Conservation (phyloP, 2,888 invertebrate species). For the Pandemis cinnamomeana region DNA sequence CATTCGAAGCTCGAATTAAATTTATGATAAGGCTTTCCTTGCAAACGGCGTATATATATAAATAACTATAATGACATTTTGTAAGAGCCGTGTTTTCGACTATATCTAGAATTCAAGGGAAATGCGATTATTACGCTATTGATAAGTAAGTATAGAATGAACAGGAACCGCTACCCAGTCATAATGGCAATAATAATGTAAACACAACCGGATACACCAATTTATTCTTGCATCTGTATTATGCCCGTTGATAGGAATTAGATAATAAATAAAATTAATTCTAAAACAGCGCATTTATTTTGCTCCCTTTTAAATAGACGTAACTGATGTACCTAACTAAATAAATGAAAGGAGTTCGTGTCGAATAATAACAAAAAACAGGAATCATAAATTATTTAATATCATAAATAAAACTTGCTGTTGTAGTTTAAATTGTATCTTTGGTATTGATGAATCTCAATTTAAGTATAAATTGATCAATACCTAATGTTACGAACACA, state of each 20-base stretch:
- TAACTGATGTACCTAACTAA: conserved; percentile 29
- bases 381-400: no score
- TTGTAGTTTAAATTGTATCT: conserved; percentile 14
- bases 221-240: conserved; percentile 82
- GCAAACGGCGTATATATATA: conserved; percentile 51
- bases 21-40: conserved; percentile 77
- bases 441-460: conserved; percentile 35
- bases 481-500: conserved; percentile 15
- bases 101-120: conserved; percentile 28
- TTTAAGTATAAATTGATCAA: conserved; percentile 26
- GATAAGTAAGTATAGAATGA: conserved; percentile 32
- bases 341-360: conserved; percentile 25
- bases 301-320: conserved; percentile 41
- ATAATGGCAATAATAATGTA: conserved; percentile 64
- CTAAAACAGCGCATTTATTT: conserved; percentile 64
- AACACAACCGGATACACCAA: conserved; percentile 64
- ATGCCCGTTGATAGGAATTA: conserved; percentile 82
- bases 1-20: conserved; percentile 68
- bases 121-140: conserved; percentile 32
- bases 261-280: conserved; percentile 83
- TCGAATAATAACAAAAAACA: no score
- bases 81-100: conserved; percentile 38
- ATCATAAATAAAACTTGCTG: conserved; percentile 1
- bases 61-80: conserved; percentile 38
- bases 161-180: conserved; percentile 49